These are phyloP conservation scores for Dione vanillae DNA, from an alignment of 2,888 invertebrate genomes.

Conservation along the genomic window DNA sequence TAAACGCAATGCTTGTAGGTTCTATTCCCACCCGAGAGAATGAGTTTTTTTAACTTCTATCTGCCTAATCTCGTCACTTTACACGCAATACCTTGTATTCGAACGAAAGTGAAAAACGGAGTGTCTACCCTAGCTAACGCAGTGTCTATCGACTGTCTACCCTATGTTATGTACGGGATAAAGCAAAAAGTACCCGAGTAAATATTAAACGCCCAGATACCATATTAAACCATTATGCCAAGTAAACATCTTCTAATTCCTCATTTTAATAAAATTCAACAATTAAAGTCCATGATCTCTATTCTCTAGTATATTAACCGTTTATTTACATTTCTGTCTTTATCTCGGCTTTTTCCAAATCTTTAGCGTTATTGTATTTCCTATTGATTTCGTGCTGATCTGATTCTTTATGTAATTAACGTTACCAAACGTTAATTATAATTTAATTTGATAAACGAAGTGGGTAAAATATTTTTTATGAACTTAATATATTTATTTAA, in stretches of 20 bases:
- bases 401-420: slow-evolving; percentile 35
- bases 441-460: slow-evolving; percentile 9
- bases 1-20: too few species aligned
- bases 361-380: slow-evolving; percentile 33
- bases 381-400: slow-evolving; percentile 28
- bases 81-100: too few species aligned
- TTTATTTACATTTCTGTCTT: slow-evolving; percentile 8
- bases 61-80: too few species aligned
- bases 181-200: background rate
- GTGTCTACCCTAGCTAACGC: too few species aligned
- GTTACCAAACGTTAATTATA: slow-evolving; percentile 19
- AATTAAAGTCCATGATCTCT: slow-evolving; percentile 3
- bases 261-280: background rate
- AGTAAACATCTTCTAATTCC: background rate
- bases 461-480: background rate
- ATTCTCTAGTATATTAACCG: background rate
- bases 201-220: background rate
- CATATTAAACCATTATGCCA: background rate
- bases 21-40: too few species aligned
- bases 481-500: slow-evolving; percentile 17
- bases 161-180: too few species aligned
- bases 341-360: slow-evolving; percentile 29
- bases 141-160: too few species aligned
- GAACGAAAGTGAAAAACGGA: too few species aligned
- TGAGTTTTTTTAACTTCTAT: too few species aligned